phyloP scores from a whole-genome alignment of 2,888 invertebrate species.

The Phalera bucephala region DNA sequence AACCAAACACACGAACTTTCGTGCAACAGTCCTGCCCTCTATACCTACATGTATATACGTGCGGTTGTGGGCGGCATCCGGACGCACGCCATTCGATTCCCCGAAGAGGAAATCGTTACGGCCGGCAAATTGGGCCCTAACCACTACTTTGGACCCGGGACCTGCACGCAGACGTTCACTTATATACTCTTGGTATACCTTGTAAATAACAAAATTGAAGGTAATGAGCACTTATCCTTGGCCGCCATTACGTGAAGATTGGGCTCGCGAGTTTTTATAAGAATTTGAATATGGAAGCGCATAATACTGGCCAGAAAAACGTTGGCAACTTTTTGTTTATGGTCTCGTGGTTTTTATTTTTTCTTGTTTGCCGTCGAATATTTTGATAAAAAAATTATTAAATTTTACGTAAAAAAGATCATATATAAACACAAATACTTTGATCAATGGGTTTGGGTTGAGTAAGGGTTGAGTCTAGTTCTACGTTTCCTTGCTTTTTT shows the following conservation, averaged over 20 bases:
- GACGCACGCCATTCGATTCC: slow-evolving; percentile 80
- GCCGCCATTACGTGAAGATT: slow-evolving; percentile 15
- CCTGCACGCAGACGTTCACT: slow-evolving; percentile 64
- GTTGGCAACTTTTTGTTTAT: too few relatives aligned
- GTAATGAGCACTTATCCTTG: slow-evolving; percentile 37
- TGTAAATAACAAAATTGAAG: slow-evolving; percentile 47
- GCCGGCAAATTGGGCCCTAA: slow-evolving; percentile 79
- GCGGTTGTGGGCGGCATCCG: slow-evolving; percentile 63
- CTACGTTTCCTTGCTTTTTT: too few relatives aligned
- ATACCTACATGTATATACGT: slow-evolving; percentile 19
- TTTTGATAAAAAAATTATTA: too few relatives aligned
- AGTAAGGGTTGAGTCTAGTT: too few relatives aligned
- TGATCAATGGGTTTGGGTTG: too few relatives aligned
- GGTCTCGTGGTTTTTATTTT: too few relatives aligned
- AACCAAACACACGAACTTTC: slow-evolving; percentile 21
- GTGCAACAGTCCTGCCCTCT: slow-evolving; percentile 16
- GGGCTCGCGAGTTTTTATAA: slow-evolving; percentile 3
- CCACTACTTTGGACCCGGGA: slow-evolving; percentile 62
- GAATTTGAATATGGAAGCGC: background rate
- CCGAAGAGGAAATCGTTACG: slow-evolving; percentile 82
- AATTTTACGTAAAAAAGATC: too few relatives aligned
- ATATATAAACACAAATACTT: too few relatives aligned
- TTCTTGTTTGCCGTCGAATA: too few relatives aligned
- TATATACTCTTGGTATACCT: slow-evolving; percentile 51
- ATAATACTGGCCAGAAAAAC: too few relatives aligned